Percentiles rank a stretch among this genome's conserved stretches.
Conservation (phyloP, 1,140 invertebrate species). For the Brachionus asplanchnoidis region DNA sequence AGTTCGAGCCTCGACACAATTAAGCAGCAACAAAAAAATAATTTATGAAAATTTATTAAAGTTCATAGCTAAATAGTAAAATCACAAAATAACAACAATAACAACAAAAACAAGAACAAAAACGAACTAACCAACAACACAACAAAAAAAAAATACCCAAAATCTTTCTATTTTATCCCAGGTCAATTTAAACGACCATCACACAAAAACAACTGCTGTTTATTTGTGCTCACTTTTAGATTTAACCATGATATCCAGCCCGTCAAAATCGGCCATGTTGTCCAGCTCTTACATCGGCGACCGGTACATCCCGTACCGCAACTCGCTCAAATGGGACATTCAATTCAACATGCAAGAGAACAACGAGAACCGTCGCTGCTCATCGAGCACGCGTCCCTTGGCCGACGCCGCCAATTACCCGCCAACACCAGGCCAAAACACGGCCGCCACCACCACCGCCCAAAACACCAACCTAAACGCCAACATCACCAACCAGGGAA, state of each 20-base stretch:
- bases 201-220: not conserved
- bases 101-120: too few species aligned
- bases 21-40: not conserved
- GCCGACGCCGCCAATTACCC: not conserved
- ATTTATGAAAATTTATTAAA: conserved; percentile 37
- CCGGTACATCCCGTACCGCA: conserved; percentile 19
- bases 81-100: too few species aligned
- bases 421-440: not conserved
- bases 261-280: conserved; percentile 1
- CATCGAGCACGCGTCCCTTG: not conserved
- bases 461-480: not conserved
- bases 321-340: conserved; percentile 29
- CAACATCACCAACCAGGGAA: conserved; percentile 5
- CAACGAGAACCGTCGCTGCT: not conserved
- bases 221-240: not conserved
- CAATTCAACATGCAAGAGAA: conserved; percentile 38
- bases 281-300: conserved; percentile 5
- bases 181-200: conserved; percentile 9
- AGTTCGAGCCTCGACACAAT: too few species aligned
- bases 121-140: too few species aligned
- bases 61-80: conserved; percentile 11
- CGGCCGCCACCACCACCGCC: not conserved
- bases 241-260: not conserved
- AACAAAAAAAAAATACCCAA: not conserved
- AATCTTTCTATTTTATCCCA: not conserved